Evolutionary conservation across 2,888 invertebrate species (phyloP).

Genomic region (Tillus elongatus): DNA sequence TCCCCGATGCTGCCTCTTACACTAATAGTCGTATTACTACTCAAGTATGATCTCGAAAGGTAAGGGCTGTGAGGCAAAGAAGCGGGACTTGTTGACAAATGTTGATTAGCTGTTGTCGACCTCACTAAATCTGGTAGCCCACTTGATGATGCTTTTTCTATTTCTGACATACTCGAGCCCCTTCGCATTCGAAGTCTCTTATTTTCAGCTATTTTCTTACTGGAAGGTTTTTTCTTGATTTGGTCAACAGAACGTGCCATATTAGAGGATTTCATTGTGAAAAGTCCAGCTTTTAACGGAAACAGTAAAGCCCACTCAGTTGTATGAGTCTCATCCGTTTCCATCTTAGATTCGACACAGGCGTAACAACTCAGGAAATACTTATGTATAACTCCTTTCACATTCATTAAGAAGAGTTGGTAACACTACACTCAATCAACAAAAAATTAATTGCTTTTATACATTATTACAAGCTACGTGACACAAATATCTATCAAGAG

Average conservation of each 20-base stretch:
- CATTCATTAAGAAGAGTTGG: too few relatives aligned
- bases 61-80: constrained; percentile 48
- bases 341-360: too few relatives aligned
- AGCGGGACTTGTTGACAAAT: constrained; percentile 37
- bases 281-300: constrained; percentile 48
- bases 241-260: constrained; percentile 31
- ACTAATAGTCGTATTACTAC: constrained; percentile 30
- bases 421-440: too few relatives aligned
- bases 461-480: too few relatives aligned
- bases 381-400: too few relatives aligned
- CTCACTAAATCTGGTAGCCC: constrained; percentile 43
- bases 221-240: constrained; percentile 27
- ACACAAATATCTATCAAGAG: too few relatives aligned
- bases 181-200: constrained; percentile 52
- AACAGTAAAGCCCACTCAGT: constrained; percentile 52
- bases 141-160: constrained; percentile 50
- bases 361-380: too few relatives aligned
- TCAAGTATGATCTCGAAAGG: constrained; percentile 42
- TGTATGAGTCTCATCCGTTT: too few relatives aligned
- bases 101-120: constrained; percentile 42
- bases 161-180: constrained; percentile 63
- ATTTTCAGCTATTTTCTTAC: constrained; percentile 23
- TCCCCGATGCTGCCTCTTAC: constrained; percentile 54
- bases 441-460: too few relatives aligned
- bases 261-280: constrained; percentile 47